Base-by-base conservation (phyloP, 1,140 invertebrate species). In the Caenorhabditis briggsae region DNA sequence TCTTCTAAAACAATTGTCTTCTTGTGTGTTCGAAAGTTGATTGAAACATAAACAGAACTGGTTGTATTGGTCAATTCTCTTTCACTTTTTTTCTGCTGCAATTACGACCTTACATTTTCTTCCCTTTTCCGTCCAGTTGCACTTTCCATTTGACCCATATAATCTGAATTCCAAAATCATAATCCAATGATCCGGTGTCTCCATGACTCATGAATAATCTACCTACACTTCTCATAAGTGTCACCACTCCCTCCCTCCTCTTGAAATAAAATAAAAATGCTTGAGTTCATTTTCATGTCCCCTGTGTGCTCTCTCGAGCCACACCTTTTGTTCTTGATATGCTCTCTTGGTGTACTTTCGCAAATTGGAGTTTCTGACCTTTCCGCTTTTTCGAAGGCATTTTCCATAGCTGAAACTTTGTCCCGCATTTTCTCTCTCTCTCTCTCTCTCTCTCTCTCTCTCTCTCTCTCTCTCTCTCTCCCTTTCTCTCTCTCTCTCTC, bases 301-400 rank as follows among this genome's bases (percentile, higher is more conserved):
- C 23, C 18, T 58, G 50, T 11, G 50, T 16, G 50, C n/a, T 20
- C 33, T n/a, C 41, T 46, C 7, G 33, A 20, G 70, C 8, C 56
- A 58, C 56, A 48, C 46, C 46, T 78, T 78, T 78, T 78, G 70
- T 78, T 78, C 46, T 78, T 78, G 70, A 78, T 78, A 78, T 78
- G 70, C 70, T 50, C 70, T 43, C 23, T 64, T 33, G 12, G 18
- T 58, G 18, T 20, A n/a, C 20, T 58, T 58, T 58, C 25, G 12
- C 23, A 46, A 70, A 46, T 43, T 70, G 33, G 11, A 14, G 11
- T 70, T 48, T 16, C 16, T 16, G 56, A 20, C n/a, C 56, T 58
- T 58, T 58, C 8, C 8, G 16, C 20, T 9, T 53, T 53, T 6
- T 53, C 2, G 50, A 14, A 11, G 50, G 12, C 16, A 16, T 14